These are phyloP conservation scores for Xenentodon cancila DNA, from an alignment of 2,797 vertebrate species.

Conservation along the genomic window DNA sequence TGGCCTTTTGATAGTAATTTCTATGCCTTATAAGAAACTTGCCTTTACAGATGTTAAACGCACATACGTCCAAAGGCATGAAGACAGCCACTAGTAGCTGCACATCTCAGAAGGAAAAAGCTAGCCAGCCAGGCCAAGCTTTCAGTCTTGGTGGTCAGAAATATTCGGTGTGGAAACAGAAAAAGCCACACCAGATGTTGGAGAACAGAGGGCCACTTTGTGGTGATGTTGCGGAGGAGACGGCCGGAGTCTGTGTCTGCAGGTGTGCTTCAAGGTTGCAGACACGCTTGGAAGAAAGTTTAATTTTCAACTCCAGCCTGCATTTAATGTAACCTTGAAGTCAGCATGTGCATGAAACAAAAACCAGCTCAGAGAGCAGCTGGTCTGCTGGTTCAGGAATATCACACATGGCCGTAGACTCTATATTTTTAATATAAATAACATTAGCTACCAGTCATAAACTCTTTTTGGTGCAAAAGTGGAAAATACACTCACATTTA, in stretches of 20 bases:
- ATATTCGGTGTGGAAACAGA: conserved; percentile 44
- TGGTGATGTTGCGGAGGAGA: background rate
- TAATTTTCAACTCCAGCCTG: conserved; percentile 20
- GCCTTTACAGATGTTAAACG: conserved; percentile 44
- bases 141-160: conserved; percentile 16
- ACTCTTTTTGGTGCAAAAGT: conserved; percentile 39
- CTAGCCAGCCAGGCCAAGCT: conserved; percentile 3
- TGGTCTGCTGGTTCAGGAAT: conserved; percentile 65
- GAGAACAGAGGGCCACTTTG: conserved; percentile 57
- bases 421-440: conserved; percentile 55
- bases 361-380: conserved; percentile 32
- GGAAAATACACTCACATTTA: conserved; percentile 45
- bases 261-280: conserved; percentile 31
- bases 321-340: conserved; percentile 24
- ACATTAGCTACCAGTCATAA: conserved; percentile 36
- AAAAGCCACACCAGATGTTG: conserved; percentile 36
- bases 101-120: conserved; percentile 15
- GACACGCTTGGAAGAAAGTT: conserved; percentile 30
- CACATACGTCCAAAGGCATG: conserved; percentile 30
- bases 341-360: conserved; percentile 27
- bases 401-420: conserved; percentile 45
- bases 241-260: conserved; percentile 26
- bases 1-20: conserved; percentile 1
- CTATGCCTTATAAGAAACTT: conserved; percentile 41
- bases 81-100: background rate